Evolutionary conservation across 2,888 invertebrate genomes (phyloP).

Genomic region (Drosophila merina): DNA sequence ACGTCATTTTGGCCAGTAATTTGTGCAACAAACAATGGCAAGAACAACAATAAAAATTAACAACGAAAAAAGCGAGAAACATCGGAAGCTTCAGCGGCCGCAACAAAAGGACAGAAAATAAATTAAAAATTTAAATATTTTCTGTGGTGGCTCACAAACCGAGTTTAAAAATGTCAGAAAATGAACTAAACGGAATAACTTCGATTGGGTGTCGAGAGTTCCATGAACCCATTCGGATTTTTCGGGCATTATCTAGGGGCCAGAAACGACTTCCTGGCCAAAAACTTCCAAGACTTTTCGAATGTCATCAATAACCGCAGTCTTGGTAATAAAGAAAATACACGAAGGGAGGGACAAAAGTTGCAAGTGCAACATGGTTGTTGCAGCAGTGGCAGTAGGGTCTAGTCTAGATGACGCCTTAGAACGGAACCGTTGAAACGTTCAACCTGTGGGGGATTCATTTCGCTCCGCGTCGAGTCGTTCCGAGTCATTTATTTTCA

Average conservation of each 20-base stretch:
- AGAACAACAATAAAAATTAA: constrained; percentile 65
- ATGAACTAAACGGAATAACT: constrained; percentile 9
- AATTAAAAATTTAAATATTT: constrained; percentile 70
- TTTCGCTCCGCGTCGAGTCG: constrained; percentile 34
- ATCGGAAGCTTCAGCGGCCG: constrained; percentile 30
- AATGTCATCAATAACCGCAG: constrained; percentile 72
- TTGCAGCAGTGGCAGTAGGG: constrained; percentile 34
- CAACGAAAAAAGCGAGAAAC: constrained; percentile 57
- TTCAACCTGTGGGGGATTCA: constrained; percentile 57
- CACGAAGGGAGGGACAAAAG: constrained; percentile 13
- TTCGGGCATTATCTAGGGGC: constrained; percentile 35
- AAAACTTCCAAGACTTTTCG: constrained; percentile 44
- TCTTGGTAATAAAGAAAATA: constrained; percentile 38
- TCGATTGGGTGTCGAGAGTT: constrained; percentile 30
- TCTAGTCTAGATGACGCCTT: constrained; percentile 80
- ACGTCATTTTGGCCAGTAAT: constrained; percentile 62
- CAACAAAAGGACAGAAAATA: constrained; percentile 34
- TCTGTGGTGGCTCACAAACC: constrained; percentile 33
- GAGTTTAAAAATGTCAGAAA: constrained; percentile 34
- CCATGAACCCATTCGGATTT: constrained; percentile 43
- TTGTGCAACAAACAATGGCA: constrained; percentile 71
- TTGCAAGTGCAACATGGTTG: constrained; percentile 40
- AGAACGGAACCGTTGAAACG: constrained; percentile 19
- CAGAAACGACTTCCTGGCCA: constrained; percentile 43
- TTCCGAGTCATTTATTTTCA: constrained; percentile 74